These are phyloP conservation scores for Thrips palmi DNA, from an alignment of 1,140 invertebrate species.

Conservation along the genomic window DNA sequence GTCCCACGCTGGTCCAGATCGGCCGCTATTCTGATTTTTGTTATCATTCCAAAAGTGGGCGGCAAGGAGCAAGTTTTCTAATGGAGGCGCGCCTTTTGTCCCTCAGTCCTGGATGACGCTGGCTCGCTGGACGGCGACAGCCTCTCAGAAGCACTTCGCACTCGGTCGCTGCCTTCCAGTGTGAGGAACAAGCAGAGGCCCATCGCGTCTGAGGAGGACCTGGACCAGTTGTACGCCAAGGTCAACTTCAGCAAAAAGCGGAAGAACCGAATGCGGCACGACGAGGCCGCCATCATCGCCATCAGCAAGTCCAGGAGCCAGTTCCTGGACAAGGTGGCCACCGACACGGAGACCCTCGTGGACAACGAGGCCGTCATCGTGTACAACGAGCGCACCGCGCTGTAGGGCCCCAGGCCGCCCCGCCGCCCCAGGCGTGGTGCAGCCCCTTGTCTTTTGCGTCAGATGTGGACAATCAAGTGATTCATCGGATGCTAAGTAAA, in stretches of 20 bases:
- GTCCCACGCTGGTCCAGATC: slow-evolving; percentile 6
- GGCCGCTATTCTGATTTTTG: slow-evolving; percentile 10
- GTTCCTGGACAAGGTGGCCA: slow-evolving; percentile 30
- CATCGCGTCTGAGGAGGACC: slow-evolving; percentile 43
- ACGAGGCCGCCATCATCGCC: slow-evolving; percentile 54
- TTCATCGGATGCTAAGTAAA: too few relatives aligned
- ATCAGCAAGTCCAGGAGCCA: slow-evolving; percentile 49
- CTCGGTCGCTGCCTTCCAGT: slow-evolving; percentile 44
- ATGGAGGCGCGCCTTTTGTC: slow-evolving; percentile 4
- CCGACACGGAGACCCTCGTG: slow-evolving; percentile 33
- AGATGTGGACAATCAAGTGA: too few relatives aligned
- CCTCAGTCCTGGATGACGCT: slow-evolving; percentile 38
- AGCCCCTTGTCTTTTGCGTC: too few relatives aligned
- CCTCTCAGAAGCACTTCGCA: slow-evolving; percentile 35
- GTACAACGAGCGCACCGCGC: slow-evolving; percentile 49
- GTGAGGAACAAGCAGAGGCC: slow-evolving; percentile 39
- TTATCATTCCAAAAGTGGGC: slow-evolving; percentile 6
- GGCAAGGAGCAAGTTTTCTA: not conserved
- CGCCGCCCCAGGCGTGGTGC: too few relatives aligned
- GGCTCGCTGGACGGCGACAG: slow-evolving; percentile 21
- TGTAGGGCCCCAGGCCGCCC: too few relatives aligned
- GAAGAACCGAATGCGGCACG: slow-evolving; percentile 51
- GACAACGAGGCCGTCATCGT: slow-evolving; percentile 52
- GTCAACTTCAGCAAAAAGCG: slow-evolving; percentile 50
- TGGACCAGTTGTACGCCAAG: slow-evolving; percentile 51